Base-by-base conservation (phyloP, 2,888 invertebrate species). In the Melitaea athalia region DNA sequence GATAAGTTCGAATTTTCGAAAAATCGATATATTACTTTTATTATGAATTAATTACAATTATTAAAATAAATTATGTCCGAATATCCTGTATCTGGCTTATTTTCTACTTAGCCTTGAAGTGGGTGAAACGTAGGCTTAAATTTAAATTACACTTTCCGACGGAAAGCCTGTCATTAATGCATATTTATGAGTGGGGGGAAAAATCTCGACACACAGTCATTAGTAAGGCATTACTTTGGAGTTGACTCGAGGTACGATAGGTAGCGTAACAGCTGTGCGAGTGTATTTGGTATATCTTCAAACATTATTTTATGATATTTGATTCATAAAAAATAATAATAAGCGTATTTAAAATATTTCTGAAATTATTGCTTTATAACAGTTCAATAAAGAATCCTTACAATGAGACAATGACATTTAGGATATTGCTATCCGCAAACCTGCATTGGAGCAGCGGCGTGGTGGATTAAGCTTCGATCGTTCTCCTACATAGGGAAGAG, bases 141-240 rank as follows among this genome's bases (percentile, higher is more conserved):
- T 87, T 87, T 84, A 83, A 87, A 87, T 87, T 82, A 82, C 78
- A 81, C 75, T 79, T 76, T 74, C 74, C 70, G 75, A 79, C 80
- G 80, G 81, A 78, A 79, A 81, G 82, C 79, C 82, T 82, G 83
- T 85, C 85, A 83, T 86, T 88, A 88, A 89, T 91, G 88, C 85
- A 91, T 90, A 90, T 90, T 91, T 91, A 90, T 90, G 89, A 88
- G 85, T 81, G 78, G 84, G 84, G 77, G 87, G 82, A 87, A 89
- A 88, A 91, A 90, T 90, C 90, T 86, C 87, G 82, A 87, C 88
- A 88, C 82, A 86, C 84, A 84, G 89, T 89, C 90, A 91, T 90
- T 91, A 91, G 89, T 85, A 87, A 86, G 81, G 85, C 89, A 88
- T 90, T 87, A 87, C 85, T 84, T 81, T 72, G 74, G 53, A 64